Evolutionary conservation across 2,113 vertebrate species (phyloP), one percentile per base, ranked within the genome.

Genomic region (Daphoenositta chrysoptera): DNA sequence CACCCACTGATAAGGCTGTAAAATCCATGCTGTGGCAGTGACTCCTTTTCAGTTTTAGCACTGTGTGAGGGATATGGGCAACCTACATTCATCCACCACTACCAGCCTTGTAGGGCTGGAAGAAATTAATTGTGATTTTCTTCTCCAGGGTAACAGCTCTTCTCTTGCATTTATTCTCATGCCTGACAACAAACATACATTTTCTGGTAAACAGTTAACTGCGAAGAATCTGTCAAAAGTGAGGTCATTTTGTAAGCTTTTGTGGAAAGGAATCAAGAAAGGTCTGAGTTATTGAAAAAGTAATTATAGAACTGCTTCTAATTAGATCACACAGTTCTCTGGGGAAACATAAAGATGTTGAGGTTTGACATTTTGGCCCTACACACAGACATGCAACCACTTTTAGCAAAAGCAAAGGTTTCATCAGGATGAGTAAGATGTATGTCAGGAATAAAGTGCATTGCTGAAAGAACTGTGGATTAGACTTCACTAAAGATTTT

Each of bases 251-350:
- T 56, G 63, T 40, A 85, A 80, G 66, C 35, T 83, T 70, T 86
- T 83, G 57, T 63, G 58, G 40, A 64, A 93, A 77, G 51, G 26
- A 76, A 26, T 77, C 83, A 65, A 64, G 76, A 88, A 63, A 79
- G 24, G 26, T 71, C 65, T 88, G 87, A 88, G 30, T 72, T 90
- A 89, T 45, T 87, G 78, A 85, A 91, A 87, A 91, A 81, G 42
- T 88, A 91, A 82, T 93, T 90, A 86, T 30, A 75, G 37, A 44
- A 66, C 78, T 82, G 35, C 47, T 93, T 95, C 56, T 90, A 94
- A 91, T 90, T 86, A 88, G 66, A 79, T 90, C 35, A 57, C 45
- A 77, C 4, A n/a, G 23, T 77, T 93, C 87, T 83, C 56, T 53
- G 20, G 64, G 85, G 69, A 71, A 47, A 78, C 26, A 73, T 16